phyloP scores from a whole-genome alignment of 2,888 invertebrate species.

The Portevinia maculata region DNA sequence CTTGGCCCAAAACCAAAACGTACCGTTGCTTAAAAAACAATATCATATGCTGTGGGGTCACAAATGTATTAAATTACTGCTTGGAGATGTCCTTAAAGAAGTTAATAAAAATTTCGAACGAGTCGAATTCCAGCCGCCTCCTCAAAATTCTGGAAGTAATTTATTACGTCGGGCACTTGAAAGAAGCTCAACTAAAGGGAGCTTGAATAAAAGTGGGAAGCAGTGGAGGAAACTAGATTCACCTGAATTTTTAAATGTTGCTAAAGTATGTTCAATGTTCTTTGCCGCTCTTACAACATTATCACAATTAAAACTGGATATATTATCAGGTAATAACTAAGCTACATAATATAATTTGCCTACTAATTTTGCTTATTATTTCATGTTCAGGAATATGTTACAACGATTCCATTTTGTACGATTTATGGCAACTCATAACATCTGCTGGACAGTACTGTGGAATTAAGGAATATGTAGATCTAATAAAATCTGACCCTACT shows the following conservation, averaged over 20 bases:
- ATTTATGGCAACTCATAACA: slow-evolving; percentile 95
- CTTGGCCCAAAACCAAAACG: slow-evolving; percentile 82
- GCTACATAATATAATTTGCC: slow-evolving; percentile 43
- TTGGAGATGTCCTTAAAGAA: slow-evolving; percentile 83
- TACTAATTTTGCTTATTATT: background rate
- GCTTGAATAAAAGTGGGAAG: slow-evolving; percentile 85
- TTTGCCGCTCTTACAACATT: slow-evolving; percentile 95
- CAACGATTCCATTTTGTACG: slow-evolving; percentile 94
- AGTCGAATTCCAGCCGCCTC: slow-evolving; percentile 81
- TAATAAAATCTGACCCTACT: slow-evolving; percentile 91
- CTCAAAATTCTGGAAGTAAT: slow-evolving; percentile 82
- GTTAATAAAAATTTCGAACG: slow-evolving; percentile 81
- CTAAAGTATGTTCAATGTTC: slow-evolving; percentile 95
- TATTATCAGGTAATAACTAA: slow-evolving; percentile 92
- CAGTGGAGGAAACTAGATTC: slow-evolving; percentile 88
- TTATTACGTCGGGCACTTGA: slow-evolving; percentile 86
- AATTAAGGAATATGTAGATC: slow-evolving; percentile 93
- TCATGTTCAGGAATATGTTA: slow-evolving; percentile 91
- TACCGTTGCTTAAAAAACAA: slow-evolving; percentile 83
- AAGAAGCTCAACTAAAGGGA: slow-evolving; percentile 84
- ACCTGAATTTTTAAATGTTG: slow-evolving; percentile 91
- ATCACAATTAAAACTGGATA: slow-evolving; percentile 94
- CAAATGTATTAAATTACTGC: slow-evolving; percentile 84
- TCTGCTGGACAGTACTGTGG: slow-evolving; percentile 95
- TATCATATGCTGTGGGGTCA: slow-evolving; percentile 84